These are phyloP conservation scores for Grapholita molesta DNA, from an alignment of 1,140 invertebrate genomes.

Conservation along the genomic window DNA sequence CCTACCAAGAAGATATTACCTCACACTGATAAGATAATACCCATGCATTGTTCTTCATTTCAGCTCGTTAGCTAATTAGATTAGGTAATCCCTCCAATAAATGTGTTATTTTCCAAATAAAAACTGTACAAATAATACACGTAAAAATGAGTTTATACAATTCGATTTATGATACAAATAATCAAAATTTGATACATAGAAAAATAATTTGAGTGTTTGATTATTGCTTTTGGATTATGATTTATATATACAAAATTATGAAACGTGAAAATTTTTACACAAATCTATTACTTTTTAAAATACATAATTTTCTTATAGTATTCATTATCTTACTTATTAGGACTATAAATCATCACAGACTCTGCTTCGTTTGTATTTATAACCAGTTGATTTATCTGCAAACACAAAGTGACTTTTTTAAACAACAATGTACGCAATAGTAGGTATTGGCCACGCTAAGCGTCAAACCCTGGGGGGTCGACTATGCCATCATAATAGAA, in stretches of 20 bases:
- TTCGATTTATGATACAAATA: background rate
- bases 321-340: background rate
- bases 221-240: background rate
- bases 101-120: background rate
- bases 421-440: background rate
- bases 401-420: conserved; percentile 23
- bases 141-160: background rate
- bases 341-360: background rate
- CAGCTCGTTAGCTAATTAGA: background rate
- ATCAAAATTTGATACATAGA: background rate
- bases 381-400: conserved; percentile 45
- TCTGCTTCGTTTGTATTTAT: conserved; percentile 30
- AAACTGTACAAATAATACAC: background rate
- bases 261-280: background rate
- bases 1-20: background rate
- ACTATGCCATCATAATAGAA: background rate
- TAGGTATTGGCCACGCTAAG: background rate
- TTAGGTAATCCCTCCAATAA: background rate
- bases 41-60: background rate
- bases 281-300: background rate
- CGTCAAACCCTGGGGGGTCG: background rate
- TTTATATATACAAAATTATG: background rate
- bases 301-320: background rate
- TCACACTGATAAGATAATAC: background rate
- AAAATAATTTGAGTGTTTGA: background rate